phyloP scores from a whole-genome alignment of 2,888 invertebrate genomes.

The Portevinia maculata region DNA sequence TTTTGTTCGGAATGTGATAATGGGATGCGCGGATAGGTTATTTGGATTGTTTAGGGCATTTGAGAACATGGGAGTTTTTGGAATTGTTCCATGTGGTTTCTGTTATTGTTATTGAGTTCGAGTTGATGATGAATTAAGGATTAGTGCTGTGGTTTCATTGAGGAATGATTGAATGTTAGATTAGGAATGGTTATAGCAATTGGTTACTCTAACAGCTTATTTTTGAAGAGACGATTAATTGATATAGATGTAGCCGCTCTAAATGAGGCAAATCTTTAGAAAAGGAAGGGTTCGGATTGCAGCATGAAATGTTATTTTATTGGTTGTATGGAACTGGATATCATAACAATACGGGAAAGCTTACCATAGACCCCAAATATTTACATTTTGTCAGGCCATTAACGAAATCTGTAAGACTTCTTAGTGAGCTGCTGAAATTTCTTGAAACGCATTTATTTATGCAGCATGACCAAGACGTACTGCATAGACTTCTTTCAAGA shows the following conservation, averaged over 20 bases:
- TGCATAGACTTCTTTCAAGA: no score
- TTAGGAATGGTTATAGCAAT: conserved; percentile 34
- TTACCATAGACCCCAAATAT: no score
- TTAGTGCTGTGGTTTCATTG: conserved; percentile 37
- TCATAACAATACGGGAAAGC: no score
- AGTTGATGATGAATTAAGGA: conserved; percentile 1
- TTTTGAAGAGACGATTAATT: conserved; percentile 6
- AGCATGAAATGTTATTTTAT: no score
- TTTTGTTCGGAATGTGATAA: conserved; percentile 74
- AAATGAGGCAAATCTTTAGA: no score
- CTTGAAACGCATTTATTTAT: no score
- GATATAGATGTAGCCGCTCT: conserved; percentile 4
- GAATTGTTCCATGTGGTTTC: conserved; percentile 64
- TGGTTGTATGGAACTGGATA: no score
- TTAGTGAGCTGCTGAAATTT: no score
- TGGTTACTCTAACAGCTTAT: conserved; percentile 5
- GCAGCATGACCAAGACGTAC: no score
- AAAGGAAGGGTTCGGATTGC: no score
- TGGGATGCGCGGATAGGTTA: conserved; percentile 73
- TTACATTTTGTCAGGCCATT: no score
- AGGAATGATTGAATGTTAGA: conserved; percentile 56
- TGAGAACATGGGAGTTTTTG: conserved; percentile 66
- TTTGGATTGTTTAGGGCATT: conserved; percentile 73
- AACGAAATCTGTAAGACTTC: no score
- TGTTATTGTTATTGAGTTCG: conserved; percentile 22